These are phyloP conservation scores for Chiloscyllium plagiosum DNA, from an alignment of 2,113 vertebrate species.

Conservation along the genomic window DNA sequence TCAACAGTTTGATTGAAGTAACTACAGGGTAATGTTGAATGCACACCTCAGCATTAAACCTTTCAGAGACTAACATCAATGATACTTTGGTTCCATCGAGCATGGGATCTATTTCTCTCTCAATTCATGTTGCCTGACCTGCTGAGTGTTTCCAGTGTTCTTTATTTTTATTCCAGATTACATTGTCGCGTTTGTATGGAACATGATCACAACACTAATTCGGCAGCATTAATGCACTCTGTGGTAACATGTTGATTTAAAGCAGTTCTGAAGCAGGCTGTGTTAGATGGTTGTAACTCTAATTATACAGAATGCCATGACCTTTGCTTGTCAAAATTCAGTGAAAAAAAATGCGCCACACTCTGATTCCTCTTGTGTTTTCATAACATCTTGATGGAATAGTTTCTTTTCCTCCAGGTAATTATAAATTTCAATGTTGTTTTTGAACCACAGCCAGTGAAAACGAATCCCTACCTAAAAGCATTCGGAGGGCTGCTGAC, in stretches of 20 bases:
- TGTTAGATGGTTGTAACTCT: background rate
- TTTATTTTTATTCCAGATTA: background rate
- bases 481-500: background rate
- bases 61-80: background rate
- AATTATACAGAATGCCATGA: background rate
- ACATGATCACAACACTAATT: background rate
- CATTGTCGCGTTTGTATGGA: background rate
- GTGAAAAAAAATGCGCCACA: background rate
- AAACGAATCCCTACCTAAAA: background rate
- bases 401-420: background rate
- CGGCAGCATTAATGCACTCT: background rate
- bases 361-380: background rate
- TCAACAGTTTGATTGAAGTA: no score
- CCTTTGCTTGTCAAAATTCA: background rate
- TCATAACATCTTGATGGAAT: background rate
- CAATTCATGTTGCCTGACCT: background rate
- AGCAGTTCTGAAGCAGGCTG: background rate
- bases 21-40: no score
- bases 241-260: background rate
- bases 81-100: background rate
- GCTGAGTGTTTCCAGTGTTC: background rate
- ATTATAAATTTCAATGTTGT: constrained; percentile 11
- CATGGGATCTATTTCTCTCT: background rate
- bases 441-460: constrained; percentile 10
- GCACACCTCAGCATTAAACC: background rate